Conservation (phyloP, 2,888 invertebrate species). For the Bellardia pandia region DNA sequence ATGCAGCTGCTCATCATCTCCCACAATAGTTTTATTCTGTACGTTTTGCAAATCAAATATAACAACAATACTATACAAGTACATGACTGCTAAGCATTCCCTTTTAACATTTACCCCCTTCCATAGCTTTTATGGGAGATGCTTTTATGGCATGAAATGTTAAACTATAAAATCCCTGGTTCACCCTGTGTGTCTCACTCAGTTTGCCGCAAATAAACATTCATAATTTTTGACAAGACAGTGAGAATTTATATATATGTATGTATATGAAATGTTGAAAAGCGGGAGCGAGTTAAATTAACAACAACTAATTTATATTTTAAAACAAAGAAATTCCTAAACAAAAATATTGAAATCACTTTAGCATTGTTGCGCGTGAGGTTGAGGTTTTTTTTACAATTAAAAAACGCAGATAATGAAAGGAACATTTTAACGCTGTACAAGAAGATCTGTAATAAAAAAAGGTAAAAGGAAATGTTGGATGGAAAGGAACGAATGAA, state of each 20-base stretch:
- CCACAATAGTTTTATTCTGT: constrained; percentile 40
- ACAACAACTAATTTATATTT: background rate
- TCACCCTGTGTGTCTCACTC: constrained; percentile 33
- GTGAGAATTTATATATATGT: constrained; percentile 31
- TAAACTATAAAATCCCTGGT: constrained; percentile 26
- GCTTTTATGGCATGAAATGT: constrained; percentile 26
- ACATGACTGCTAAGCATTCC: background rate
- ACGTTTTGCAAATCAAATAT: background rate
- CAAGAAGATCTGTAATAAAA: too few relatives aligned
- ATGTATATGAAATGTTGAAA: background rate
- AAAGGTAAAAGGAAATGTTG: too few relatives aligned
- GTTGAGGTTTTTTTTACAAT: too few relatives aligned
- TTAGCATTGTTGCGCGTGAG: too few relatives aligned
- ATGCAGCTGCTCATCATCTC: constrained; percentile 43
- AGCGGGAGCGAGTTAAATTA: background rate
- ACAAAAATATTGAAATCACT: too few relatives aligned
- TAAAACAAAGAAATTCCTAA: too few relatives aligned
- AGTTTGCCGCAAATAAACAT: constrained; percentile 57
- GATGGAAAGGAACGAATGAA: too few relatives aligned
- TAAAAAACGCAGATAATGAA: too few relatives aligned
- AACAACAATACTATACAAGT: background rate
- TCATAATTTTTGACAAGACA: constrained; percentile 61
- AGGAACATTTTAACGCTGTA: too few relatives aligned
- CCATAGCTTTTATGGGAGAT: background rate
- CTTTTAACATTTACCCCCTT: background rate